Percentiles rank a stretch among this genome's conserved stretches.
Evolutionary conservation across 2,888 invertebrate species (phyloP).

Genomic region (Elysia crispata): DNA sequence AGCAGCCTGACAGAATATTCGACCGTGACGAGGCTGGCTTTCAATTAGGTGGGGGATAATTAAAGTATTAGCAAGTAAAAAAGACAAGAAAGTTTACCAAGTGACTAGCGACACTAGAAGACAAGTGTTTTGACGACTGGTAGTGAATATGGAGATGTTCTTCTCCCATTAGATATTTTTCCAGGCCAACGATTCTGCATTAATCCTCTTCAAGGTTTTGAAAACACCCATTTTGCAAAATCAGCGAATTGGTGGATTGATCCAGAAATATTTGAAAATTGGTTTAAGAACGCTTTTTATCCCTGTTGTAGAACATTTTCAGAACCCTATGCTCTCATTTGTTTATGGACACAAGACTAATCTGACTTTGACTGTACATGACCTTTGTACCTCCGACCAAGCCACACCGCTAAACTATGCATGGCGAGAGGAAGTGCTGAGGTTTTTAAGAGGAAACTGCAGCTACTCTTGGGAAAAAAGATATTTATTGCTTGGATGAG

Average conservation of each 20-base stretch:
- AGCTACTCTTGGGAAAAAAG: too few species aligned
- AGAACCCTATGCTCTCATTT: background rate
- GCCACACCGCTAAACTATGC: too few species aligned
- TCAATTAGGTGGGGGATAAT: background rate
- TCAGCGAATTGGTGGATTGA: background rate
- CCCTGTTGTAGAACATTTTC: background rate
- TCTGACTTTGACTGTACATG: background rate
- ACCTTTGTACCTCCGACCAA: too few species aligned
- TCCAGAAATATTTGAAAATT: conserved; percentile 5
- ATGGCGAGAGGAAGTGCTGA: too few species aligned
- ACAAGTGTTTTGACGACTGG: background rate
- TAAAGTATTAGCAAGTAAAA: background rate
- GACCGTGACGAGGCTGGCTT: background rate
- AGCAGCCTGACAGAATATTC: background rate
- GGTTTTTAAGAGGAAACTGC: too few species aligned
- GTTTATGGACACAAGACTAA: background rate
- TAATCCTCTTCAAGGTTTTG: background rate
- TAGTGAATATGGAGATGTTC: background rate
- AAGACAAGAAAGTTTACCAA: background rate
- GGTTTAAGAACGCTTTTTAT: background rate
- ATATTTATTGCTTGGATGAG: too few species aligned
- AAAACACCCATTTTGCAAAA: background rate
- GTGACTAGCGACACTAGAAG: background rate
- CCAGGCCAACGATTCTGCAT: background rate
- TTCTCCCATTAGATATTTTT: background rate